Conservation (phyloP, 2,888 invertebrate species). For the Saturnia japonica region DNA sequence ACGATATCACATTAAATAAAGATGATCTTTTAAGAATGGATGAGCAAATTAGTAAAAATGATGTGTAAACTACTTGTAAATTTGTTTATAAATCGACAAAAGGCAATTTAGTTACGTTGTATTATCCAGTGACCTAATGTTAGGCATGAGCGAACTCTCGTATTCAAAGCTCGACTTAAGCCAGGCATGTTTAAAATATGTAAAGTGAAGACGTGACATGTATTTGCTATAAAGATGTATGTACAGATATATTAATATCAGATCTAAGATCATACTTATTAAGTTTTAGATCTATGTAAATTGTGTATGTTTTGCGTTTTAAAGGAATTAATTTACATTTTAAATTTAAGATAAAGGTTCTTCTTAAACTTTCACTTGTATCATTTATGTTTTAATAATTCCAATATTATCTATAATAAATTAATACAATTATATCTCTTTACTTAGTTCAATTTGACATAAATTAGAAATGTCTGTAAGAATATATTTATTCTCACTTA, state of each 20-base stretch:
- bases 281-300: neutral
- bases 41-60: neutral
- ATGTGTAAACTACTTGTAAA: neutral
- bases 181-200: conserved; percentile 7
- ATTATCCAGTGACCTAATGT: conserved; percentile 14
- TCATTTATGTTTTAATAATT: neutral
- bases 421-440: neutral
- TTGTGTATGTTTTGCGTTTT: neutral
- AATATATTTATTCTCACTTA: neutral
- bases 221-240: neutral
- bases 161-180: conserved; percentile 11
- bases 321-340: neutral
- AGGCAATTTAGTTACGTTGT: conserved; percentile 9
- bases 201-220: conserved; percentile 11
- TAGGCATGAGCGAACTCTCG: conserved; percentile 6
- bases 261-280: neutral
- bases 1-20: neutral
- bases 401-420: neutral
- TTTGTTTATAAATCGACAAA: neutral
- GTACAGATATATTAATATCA: neutral
- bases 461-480: neutral
- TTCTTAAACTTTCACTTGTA: neutral
- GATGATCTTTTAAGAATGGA: neutral
- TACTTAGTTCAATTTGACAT: neutral
- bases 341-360: neutral